Base-by-base conservation (phyloP, 2,797 vertebrate species). In the Melanotaenia parkinsoni region DNA sequence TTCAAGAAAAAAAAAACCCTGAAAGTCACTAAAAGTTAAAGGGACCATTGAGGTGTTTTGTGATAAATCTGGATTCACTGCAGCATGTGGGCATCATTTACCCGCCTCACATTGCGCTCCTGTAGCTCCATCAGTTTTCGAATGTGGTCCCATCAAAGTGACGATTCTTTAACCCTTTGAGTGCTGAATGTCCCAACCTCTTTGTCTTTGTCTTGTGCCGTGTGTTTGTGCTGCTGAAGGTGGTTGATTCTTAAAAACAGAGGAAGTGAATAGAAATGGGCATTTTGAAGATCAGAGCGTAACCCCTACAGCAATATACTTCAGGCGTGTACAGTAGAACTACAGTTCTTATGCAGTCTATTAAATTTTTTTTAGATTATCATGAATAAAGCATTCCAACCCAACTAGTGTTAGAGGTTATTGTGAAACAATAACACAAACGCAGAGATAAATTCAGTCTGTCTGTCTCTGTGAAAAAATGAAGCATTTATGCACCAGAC, bases 141-240 rank as follows among this genome's bases (percentile, higher is more conserved):
- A 83, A 84, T 82, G 82, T 63, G 87, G 77, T 82, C 62, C 67
- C 64, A 70, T 79, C 64, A 77, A 82, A 88, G 81, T 63, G 60
- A 80, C 74, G 68, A 81, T 38, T 62, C 92, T 95, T 96, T 96
- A 96, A 96, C 95, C 95, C 95, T 96, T 96, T 96, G 95, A 95
- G 95, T 94, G 86, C 72, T 85, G 70, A 90, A 88, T 67, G 71
- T 90, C 92, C 83, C 91, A 65, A 77, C 79, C 79, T 83, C 77
- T 80, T 84, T 81, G 72, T 89, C 72, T 83, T 77, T 63, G 65
- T 80, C 72, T 72, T 70, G 77, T 86, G 74, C 64, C 43, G 64
- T 82, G 68, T 72, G 89, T 91, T 93, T 91, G 89, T 89, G 88
- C 85, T 94, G 93, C 93, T 94, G 92, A 91, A 93, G 93, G 92